phyloP scores from a whole-genome alignment of 2,113 vertebrate genomes.

The Solenodon paradoxus region DNA sequence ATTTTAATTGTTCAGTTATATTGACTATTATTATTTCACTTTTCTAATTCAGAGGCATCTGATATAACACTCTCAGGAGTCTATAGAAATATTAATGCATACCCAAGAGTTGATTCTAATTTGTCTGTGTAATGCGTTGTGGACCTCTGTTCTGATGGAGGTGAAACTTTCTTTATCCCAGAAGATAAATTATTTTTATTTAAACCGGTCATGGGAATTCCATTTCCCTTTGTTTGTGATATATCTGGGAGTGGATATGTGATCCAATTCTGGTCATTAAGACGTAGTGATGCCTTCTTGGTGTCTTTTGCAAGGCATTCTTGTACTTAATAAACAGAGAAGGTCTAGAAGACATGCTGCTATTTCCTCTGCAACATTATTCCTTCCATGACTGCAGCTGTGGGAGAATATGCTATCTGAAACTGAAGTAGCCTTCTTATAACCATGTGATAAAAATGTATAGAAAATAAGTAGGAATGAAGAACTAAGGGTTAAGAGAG shows the following conservation, averaged over 20 bases:
- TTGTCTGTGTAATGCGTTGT: background rate
- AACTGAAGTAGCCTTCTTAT: background rate
- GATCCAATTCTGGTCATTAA: background rate
- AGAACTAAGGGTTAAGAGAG: background rate
- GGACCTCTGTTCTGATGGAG: background rate
- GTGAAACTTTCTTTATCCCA: background rate
- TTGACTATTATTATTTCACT: background rate
- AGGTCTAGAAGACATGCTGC: background rate
- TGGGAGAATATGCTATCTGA: background rate
- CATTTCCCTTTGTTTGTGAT: background rate
- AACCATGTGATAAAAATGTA: background rate
- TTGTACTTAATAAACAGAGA: background rate
- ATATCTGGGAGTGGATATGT: background rate
- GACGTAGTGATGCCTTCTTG: background rate
- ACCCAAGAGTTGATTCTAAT: background rate
- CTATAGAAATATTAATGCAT: background rate
- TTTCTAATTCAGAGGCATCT: background rate
- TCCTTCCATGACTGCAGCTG: background rate
- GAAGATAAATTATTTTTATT: background rate
- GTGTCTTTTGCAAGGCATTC: background rate
- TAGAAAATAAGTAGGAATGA: background rate
- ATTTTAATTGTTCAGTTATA: background rate
- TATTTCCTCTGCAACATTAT: background rate
- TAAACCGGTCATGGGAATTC: background rate
- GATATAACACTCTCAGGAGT: background rate